A percentile compares a stretch with the other conserved stretches of the same genome.
phyloP scores from a whole-genome alignment of 2,888 invertebrate species.

The Mythimna impura region DNA sequence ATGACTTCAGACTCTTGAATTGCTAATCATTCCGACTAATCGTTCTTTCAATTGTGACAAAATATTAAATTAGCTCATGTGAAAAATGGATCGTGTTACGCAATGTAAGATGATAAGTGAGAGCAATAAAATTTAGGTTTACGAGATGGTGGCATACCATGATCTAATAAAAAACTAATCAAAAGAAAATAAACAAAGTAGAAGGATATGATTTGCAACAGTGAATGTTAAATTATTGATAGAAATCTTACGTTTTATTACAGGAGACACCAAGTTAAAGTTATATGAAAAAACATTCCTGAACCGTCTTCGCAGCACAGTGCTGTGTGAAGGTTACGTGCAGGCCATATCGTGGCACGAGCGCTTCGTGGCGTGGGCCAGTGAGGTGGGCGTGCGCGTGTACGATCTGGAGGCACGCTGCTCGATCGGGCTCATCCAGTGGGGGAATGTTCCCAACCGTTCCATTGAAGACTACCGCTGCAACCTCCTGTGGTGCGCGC shows the following conservation, averaged over 20 bases:
- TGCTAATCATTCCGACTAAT: too few relatives aligned
- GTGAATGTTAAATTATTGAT: too few relatives aligned
- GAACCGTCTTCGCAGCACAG: conserved; percentile 93
- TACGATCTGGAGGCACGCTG: conserved; percentile 96
- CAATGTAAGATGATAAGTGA: too few relatives aligned
- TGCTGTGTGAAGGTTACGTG: conserved; percentile 96
- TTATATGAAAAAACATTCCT: conserved; percentile 97
- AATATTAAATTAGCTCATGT: too few relatives aligned
- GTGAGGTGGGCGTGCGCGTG: conserved; percentile 96
- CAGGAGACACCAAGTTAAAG: conserved; percentile 95
- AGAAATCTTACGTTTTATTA: conserved; percentile 56
- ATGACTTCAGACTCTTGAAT: too few relatives aligned
- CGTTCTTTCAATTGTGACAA: too few relatives aligned
- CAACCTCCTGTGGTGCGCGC: conserved; percentile 97
- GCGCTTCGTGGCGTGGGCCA: conserved; percentile 97
- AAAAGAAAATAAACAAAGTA: too few relatives aligned
- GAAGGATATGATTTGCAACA: neutral
- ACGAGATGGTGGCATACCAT: too few relatives aligned
- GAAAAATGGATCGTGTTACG: too few relatives aligned
- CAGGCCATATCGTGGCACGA: conserved; percentile 97
- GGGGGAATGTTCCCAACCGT: conserved; percentile 91
- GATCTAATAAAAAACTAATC: too few relatives aligned
- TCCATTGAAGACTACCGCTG: conserved; percentile 93
- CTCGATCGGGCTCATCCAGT: conserved; percentile 96
- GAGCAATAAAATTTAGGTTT: too few relatives aligned